phyloP scores from a whole-genome alignment of 2,888 invertebrate species.

The Papilio gigon region DNA sequence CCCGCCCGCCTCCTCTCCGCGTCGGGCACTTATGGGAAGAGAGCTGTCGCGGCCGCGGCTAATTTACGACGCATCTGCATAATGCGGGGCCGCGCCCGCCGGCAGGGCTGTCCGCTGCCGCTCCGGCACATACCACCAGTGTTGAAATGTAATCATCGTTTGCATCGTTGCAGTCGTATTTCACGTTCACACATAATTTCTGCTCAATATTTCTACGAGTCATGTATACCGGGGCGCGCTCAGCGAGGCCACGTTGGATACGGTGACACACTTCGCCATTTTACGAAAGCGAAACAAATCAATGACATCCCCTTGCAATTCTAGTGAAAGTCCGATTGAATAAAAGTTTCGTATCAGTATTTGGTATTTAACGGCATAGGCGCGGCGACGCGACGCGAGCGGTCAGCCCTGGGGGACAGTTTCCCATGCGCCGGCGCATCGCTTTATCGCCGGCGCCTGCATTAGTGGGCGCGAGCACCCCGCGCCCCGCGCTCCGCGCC shows the following conservation, averaged over 20 bases:
- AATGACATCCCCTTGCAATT: too few species aligned
- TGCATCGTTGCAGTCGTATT: too few species aligned
- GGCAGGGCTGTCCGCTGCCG: conserved; percentile 28
- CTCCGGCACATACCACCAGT: background rate
- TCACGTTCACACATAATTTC: too few species aligned
- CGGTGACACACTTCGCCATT: too few species aligned
- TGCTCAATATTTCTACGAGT: too few species aligned
- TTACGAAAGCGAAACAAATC: too few species aligned
- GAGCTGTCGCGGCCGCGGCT: conserved; percentile 30
- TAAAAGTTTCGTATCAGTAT: background rate
- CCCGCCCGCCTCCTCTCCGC: background rate
- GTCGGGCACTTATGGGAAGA: conserved; percentile 33
- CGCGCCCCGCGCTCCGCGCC: background rate
- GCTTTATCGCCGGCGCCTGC: conserved; percentile 40
- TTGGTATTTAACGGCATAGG: background rate
- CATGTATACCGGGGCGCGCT: too few species aligned
- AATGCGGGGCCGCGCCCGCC: conserved; percentile 29
- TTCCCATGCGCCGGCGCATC: conserved; percentile 22
- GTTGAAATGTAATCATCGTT: background rate
- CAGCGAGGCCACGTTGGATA: too few species aligned
- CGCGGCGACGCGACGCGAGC: background rate
- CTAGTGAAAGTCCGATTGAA: background rate
- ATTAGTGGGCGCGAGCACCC: conserved; percentile 32
- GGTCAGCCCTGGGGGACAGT: conserved; percentile 26
- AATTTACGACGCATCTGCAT: conserved; percentile 41